These are phyloP conservation scores for Pseudopipra pipra DNA, from an alignment of 2,113 vertebrate genomes.

Conservation along the genomic window DNA sequence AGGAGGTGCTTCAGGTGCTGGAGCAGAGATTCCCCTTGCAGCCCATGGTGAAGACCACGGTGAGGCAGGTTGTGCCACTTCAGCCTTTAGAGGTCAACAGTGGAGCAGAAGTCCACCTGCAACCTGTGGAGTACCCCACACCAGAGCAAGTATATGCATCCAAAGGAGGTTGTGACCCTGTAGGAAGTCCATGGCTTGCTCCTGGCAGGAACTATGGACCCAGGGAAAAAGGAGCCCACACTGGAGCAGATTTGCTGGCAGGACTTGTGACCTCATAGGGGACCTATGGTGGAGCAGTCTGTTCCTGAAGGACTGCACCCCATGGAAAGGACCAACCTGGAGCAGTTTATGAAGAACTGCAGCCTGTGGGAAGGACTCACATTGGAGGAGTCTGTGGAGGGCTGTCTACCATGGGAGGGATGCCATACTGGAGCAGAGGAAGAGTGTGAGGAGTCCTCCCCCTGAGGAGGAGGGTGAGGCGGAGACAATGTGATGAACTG, in stretches of 20 bases:
- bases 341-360: not conserved
- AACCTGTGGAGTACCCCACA: fast-evolving
- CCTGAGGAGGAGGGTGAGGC: not conserved
- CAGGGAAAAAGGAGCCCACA: not conserved
- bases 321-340: not conserved
- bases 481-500: no score
- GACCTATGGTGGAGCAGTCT: not conserved
- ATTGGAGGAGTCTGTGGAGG: not conserved
- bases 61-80: not conserved
- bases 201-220: not conserved
- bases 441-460: not conserved
- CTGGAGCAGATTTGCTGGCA: not conserved
- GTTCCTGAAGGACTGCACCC: not conserved
- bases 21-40: not conserved
- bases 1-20: fast-evolving
- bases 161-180: not conserved
- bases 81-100: not conserved
- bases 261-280: not conserved
- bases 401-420: fast-evolving
- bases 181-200: not conserved
- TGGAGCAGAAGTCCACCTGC: no score
- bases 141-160: fast-evolving
- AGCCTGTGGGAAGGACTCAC: not conserved
- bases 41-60: not conserved
- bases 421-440: not conserved